Base-by-base conservation (phyloP, 2,797 vertebrate species). In the Echeneis naucrates region DNA sequence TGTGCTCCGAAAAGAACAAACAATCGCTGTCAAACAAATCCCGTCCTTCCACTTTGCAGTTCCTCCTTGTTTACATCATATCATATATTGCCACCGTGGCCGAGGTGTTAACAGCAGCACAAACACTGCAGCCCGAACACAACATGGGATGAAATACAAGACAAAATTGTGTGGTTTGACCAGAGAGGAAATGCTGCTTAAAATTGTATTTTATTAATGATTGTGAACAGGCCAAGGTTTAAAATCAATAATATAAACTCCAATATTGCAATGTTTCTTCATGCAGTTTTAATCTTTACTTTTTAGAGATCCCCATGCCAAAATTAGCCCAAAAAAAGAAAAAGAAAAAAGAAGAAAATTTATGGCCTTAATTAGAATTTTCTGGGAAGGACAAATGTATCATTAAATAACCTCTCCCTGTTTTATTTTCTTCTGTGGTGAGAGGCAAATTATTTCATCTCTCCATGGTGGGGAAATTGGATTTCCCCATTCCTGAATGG, bases 1-100 rank as follows among this genome's bases (percentile, higher is more conserved):
- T 26, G 19, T 59, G 61, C 21, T 62, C 35, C 0, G 5, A 64
- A 50, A 78, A 78, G 52, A 70, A 74, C 74, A 88, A 84, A 83
- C 60, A 78, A 38, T 47, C 11, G 69, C 60, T 62, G 59, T 54
- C 50, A 14, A 63, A 65, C 62, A 61, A 74, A 76, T 65, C 47
- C 16, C 17, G 12, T 47, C 35, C 64, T 77, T 83, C 67, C 65
- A 75, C 64, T 47, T 73, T 76, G 38, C 59, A 57, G 33, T 77
- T 79, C 47, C 61, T 60, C 24, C 33, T 21, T 56, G 13, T 62
- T 84, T 66, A 68, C 61, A 57, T 81, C 56, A 67, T n/a, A n/a
- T 54, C 50, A 38, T n/a, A 35, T 12, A 53, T 54, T 56, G 4
- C 47, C 11, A 17, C n/a, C 8, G 13, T 45, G 35, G 27, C 8